phyloP scores from a whole-genome alignment of 2,797 vertebrate species.

The Cynopterus sphinx region DNA sequence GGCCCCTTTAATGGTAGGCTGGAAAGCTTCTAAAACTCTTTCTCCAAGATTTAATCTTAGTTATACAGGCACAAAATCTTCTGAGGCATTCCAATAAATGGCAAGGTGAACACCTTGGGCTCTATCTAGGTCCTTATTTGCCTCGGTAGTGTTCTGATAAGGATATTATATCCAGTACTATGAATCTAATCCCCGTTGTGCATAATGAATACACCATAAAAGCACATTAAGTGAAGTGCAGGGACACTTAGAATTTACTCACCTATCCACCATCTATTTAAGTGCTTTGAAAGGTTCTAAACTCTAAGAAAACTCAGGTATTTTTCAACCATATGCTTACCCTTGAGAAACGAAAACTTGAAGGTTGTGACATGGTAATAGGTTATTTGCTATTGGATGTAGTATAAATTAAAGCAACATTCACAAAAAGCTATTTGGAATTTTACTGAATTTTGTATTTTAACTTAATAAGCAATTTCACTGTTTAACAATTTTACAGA shows the following conservation, averaged over 20 bases:
- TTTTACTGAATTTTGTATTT: too few species aligned
- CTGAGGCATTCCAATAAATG: not conserved
- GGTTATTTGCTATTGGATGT: too few species aligned
- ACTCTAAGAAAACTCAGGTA: too few species aligned
- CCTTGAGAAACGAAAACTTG: constrained; percentile 94
- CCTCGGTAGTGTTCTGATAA: not conserved
- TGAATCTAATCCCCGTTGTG: not conserved
- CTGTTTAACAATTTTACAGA: too few species aligned
- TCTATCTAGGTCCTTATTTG: not conserved
- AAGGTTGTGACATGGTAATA: constrained; percentile 94
- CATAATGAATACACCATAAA: not conserved
- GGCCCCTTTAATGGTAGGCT: not conserved
- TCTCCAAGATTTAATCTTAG: not conserved
- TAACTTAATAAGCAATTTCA: too few species aligned
- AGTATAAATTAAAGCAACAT: too few species aligned
- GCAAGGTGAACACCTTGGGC: not conserved
- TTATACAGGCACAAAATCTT: not conserved
- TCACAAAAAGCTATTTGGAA: too few species aligned
- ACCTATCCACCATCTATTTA: not conserved
- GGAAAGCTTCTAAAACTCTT: not conserved
- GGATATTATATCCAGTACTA: not conserved
- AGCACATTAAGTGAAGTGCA: too few species aligned
- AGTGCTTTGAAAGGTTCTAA: not conserved
- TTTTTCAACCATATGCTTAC: constrained; percentile 84
- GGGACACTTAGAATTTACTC: not conserved